These are phyloP conservation scores for Chrysodeixis includens DNA, from an alignment of 2,888 invertebrate species.

Conservation along the genomic window DNA sequence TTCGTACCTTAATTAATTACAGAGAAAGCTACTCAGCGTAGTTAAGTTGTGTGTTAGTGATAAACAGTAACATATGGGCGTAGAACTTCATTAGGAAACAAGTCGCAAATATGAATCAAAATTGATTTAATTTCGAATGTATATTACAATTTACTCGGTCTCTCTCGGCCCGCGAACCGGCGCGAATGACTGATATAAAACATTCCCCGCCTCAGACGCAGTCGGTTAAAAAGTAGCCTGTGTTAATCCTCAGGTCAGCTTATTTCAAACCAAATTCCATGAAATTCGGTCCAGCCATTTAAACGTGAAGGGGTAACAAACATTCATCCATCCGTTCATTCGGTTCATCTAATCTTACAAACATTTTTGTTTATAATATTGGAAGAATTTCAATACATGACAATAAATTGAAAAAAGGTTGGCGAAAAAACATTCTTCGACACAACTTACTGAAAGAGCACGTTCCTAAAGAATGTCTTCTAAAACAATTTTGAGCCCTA, in stretches of 20 bases:
- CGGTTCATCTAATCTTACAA: no score
- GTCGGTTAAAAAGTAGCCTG: no score
- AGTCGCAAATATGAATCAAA: neutral
- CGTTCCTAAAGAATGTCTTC: slow-evolving; percentile 32
- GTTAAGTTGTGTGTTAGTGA: neutral
- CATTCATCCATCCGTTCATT: no score
- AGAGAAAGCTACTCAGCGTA: slow-evolving; percentile 10
- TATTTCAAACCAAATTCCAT: no score
- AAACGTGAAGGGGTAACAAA: no score
- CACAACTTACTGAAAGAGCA: slow-evolving; percentile 21
- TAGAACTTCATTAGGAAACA: neutral
- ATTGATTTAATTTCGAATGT: neutral
- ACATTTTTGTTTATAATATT: no score
- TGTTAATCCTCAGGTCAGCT: no score
- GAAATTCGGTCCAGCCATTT: no score
- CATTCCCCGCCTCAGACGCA: no score
- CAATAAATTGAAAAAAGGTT: neutral
- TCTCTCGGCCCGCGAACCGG: no score
- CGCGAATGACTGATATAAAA: no score
- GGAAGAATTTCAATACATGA: no score
- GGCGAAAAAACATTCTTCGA: slow-evolving; percentile 11
- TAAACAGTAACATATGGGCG: neutral
- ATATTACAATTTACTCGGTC: neutral
- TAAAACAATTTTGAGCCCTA: slow-evolving; percentile 21
- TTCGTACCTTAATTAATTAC: slow-evolving; percentile 20